These are phyloP conservation scores for Nephrocerus scutellatus DNA, from an alignment of 2,888 invertebrate species.

Conservation along the genomic window DNA sequence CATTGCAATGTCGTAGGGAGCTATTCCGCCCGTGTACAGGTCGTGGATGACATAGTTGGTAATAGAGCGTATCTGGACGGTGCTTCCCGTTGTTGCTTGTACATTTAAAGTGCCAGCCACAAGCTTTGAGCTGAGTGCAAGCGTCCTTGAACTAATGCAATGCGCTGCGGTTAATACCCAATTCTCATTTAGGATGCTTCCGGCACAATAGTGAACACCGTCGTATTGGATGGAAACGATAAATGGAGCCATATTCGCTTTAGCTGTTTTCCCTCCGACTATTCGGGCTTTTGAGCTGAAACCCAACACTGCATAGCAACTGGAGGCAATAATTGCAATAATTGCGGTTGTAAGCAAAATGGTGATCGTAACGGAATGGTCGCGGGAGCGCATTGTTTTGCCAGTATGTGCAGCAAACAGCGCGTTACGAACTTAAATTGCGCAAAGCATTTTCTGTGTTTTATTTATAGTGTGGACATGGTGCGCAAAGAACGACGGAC, in stretches of 20 bases:
- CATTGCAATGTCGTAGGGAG: conserved; percentile 42
- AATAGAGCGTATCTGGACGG: conserved; percentile 34
- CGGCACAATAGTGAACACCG: conserved; percentile 38
- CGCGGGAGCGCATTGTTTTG: no score
- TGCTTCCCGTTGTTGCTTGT: conserved; percentile 27
- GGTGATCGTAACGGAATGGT: no score
- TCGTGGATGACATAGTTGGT: conserved; percentile 33
- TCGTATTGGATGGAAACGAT: conserved; percentile 38
- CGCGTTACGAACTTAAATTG: no score
- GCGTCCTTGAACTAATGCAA: conserved; percentile 30
- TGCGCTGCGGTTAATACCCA: conserved; percentile 44
- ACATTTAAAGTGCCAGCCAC: conserved; percentile 39
- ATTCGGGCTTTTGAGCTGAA: conserved; percentile 27
- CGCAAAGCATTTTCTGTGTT: no score
- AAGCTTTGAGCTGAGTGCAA: conserved; percentile 31
- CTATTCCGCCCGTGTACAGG: conserved; percentile 36
- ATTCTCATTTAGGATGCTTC: conserved; percentile 36
- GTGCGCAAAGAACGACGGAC: no score
- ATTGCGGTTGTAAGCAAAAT: no score
- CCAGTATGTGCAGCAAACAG: no score
- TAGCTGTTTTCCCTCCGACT: conserved; percentile 35
- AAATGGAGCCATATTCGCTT: conserved; percentile 34
- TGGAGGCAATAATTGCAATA: no score
- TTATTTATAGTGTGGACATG: no score
- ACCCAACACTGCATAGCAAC: no score